These are phyloP conservation scores for Dinoponera quadriceps DNA, from an alignment of 1,140 invertebrate species.

Conservation along the genomic window DNA sequence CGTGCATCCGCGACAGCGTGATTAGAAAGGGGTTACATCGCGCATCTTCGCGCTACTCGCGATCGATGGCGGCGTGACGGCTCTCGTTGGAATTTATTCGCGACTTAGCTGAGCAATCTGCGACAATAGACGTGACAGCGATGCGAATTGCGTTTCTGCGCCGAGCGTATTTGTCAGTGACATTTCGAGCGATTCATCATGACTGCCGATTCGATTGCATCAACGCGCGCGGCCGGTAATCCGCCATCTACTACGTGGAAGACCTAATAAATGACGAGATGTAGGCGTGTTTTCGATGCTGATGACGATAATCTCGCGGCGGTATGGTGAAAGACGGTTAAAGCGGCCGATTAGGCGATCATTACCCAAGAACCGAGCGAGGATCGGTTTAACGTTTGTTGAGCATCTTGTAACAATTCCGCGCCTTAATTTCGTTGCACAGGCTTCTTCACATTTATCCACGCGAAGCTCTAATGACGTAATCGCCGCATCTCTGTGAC, in stretches of 20 bases:
- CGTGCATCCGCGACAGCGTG: background rate
- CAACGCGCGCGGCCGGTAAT: conserved; percentile 39
- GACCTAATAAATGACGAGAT: conserved; percentile 60
- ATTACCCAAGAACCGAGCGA: conserved; percentile 50
- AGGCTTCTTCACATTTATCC: conserved; percentile 29
- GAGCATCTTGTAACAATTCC: conserved; percentile 37
- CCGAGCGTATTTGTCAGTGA: conserved; percentile 61
- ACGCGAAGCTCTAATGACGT: conserved; percentile 7
- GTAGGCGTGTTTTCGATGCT: conserved; percentile 54
- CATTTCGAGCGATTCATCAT: conserved; percentile 61
- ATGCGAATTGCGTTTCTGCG: conserved; percentile 49
- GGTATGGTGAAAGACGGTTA: conserved; percentile 52
- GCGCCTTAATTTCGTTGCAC: conserved; percentile 31
- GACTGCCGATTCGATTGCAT: conserved; percentile 59
- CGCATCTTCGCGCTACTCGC: background rate
- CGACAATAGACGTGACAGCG: conserved; percentile 52
- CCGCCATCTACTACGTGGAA: conserved; percentile 40
- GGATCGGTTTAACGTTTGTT: conserved; percentile 43
- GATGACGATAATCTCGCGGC: conserved; percentile 49
- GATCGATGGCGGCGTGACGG: background rate
- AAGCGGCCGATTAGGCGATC: conserved; percentile 21
- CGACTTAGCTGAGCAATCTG: conserved; percentile 49
- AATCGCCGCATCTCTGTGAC: conserved; percentile 42
- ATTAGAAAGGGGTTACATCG: background rate
- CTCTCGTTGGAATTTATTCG: conserved; percentile 45